Base-by-base conservation (phyloP, 1,140 invertebrate species). In the Calliphora vicina region DNA sequence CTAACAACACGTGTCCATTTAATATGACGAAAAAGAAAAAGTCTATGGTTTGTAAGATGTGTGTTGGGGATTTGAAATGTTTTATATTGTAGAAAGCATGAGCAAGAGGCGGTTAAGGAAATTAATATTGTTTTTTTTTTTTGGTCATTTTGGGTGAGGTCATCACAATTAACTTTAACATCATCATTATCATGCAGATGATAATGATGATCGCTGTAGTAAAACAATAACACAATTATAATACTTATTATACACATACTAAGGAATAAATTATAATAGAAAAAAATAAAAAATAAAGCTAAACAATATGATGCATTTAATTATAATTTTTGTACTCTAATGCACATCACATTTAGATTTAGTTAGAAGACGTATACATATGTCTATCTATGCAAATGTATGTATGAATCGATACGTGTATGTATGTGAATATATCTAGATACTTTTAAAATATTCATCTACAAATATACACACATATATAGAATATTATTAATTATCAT, bases 401-500 rank as follows among this genome's bases (percentile, higher is more conserved):
- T n/a, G n/a, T n/a, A n/a, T n/a, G n/a, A n/a, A n/a, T n/a, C n/a
- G n/a, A 35, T 35, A 6, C 35, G 10, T 35, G 35, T 35, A 10
- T 35, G 35, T 35, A 4, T 35, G 35, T 35, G 10, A 8, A 10
- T 35, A 8, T 35, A 8, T 35, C 6, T 5, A 35, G 2, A 35
- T 4, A 35, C 29, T 35, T n/a, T n/a, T n/a, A n/a, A n/a, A n/a
- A n/a, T n/a, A n/a, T n/a, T n/a, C n/a, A n/a, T n/a, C n/a, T 35
- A 35, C 35, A 35, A 0, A 8, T 35, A 35, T 35, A 6, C 35
- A 35, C 10, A 35, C 35, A 8, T 35, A 35, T 35, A 35, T 35
- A 35, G 35, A 35, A 50, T 67, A 23, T 67, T 67, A 67, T 67
- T 67, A 67, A 67, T 67, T 67, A 67, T 25, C 61, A 67, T 67